Percentiles rank a stretch among this genome's conserved stretches.
Evolutionary conservation across 2,888 invertebrate genomes (phyloP).

Genomic region (Myopa testacea): DNA sequence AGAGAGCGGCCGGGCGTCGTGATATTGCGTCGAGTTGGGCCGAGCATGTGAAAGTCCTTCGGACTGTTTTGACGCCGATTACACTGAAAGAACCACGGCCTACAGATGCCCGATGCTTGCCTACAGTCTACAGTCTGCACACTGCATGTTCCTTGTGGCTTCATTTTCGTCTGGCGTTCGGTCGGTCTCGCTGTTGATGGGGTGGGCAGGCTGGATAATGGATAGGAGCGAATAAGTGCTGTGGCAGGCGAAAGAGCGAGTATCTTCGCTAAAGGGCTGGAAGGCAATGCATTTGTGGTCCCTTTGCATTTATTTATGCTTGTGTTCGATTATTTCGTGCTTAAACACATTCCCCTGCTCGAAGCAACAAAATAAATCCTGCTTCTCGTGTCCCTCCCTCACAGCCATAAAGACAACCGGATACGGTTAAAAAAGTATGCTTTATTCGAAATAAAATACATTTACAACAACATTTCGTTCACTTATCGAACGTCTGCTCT

Average conservation of each 20-base stretch:
- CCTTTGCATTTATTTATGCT: neutral
- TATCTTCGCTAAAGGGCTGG: slow-evolving; percentile 13
- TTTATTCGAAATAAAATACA: too few relatives aligned
- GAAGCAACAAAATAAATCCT: neutral
- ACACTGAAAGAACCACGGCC: slow-evolving; percentile 12
- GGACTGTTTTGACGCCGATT: slow-evolving; percentile 45
- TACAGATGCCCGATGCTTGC: slow-evolving; percentile 35
- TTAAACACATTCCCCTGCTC: neutral
- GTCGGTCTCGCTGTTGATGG: slow-evolving; percentile 59
- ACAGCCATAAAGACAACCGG: too few relatives aligned
- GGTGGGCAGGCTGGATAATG: slow-evolving; percentile 55
- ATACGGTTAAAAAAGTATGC: too few relatives aligned
- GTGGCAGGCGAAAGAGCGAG: slow-evolving; percentile 18
- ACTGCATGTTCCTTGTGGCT: slow-evolving; percentile 1
- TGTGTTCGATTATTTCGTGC: slow-evolving; percentile 25
- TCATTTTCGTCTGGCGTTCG: slow-evolving; percentile 17
- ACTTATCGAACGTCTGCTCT: too few relatives aligned
- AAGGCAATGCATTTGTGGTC: slow-evolving; percentile 30
- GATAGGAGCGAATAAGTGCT: neutral
- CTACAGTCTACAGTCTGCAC: slow-evolving; percentile 42
- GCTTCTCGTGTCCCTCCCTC: too few relatives aligned
- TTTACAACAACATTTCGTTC: too few relatives aligned
- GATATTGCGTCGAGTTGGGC: slow-evolving; percentile 41
- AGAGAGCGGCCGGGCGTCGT: slow-evolving; percentile 15
- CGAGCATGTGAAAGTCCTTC: slow-evolving; percentile 61